Percentiles rank a stretch among this genome's conserved stretches.
Evolutionary conservation across 92 coral and sea anemone species (phyloP).

Genomic region (Pocillopora meandrina): DNA sequence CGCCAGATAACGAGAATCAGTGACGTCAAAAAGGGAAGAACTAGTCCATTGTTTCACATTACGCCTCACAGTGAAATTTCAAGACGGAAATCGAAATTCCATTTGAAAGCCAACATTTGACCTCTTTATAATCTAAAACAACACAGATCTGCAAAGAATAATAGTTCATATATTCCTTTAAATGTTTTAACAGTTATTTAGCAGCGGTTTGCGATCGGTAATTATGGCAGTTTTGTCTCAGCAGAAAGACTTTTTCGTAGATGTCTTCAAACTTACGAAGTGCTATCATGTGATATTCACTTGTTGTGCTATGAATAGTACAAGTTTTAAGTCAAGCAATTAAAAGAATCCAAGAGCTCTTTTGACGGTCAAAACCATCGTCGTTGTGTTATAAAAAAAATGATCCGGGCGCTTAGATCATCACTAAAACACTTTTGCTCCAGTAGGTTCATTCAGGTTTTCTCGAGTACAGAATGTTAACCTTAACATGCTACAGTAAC

Average conservation of each 20-base stretch:
- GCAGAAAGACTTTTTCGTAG: background rate
- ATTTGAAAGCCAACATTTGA: background rate
- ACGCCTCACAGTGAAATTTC: background rate
- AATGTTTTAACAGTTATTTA: background rate
- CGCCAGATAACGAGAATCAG: background rate
- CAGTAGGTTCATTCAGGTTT: too few species aligned
- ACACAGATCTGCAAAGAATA: conserved; percentile 16
- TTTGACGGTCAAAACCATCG: background rate
- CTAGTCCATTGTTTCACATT: background rate
- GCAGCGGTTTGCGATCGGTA: background rate
- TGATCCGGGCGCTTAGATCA: too few species aligned
- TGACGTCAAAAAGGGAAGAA: conserved; percentile 1
- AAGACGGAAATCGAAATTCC: background rate
- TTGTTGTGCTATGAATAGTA: background rate
- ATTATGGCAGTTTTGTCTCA: background rate
- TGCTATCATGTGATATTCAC: background rate
- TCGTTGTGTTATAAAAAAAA: background rate
- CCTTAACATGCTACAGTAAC: too few species aligned
- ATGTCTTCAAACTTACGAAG: background rate
- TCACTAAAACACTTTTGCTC: too few species aligned
- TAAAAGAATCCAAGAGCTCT: background rate
- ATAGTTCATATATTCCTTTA: background rate
- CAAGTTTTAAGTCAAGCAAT: conserved; percentile 7
- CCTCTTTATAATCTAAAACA: conserved; percentile 24
- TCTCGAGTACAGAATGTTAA: too few species aligned